Percentiles rank a stretch among this genome's conserved stretches.
These are phyloP conservation scores for Semotilus atromaculatus DNA, from an alignment of 2,797 vertebrate species.

Conservation along the genomic window DNA sequence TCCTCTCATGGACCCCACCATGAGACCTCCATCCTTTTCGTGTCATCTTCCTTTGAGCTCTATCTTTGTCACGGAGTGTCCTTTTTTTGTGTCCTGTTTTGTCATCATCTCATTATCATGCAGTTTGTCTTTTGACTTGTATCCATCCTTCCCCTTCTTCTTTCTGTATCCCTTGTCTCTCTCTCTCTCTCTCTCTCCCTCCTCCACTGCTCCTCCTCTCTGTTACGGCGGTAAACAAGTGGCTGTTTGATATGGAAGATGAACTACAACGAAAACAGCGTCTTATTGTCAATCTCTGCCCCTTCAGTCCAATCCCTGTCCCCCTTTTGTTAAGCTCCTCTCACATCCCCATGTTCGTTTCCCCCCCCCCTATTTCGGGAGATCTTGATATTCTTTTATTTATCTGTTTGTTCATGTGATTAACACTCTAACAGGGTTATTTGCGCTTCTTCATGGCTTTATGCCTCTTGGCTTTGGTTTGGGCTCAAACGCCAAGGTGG, in stretches of 20 bases:
- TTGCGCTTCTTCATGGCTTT: constrained; percentile 83
- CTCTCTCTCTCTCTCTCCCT: constrained; percentile 46
- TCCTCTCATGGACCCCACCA: constrained; percentile 68
- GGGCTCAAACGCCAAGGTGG: constrained; percentile 87
- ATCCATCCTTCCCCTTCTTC: constrained; percentile 36
- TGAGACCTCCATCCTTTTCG: constrained; percentile 52
- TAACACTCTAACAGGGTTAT: constrained; percentile 88
- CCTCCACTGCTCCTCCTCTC: constrained; percentile 53
- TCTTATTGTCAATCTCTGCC: constrained; percentile 60
- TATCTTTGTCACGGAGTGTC: constrained; percentile 41
- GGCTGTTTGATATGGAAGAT: constrained; percentile 77
- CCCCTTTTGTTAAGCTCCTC: constrained; percentile 23
- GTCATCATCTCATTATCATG: constrained; percentile 58
- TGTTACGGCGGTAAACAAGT: constrained; percentile 67
- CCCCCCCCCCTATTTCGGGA: constrained; percentile 45
- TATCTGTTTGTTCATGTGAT: constrained; percentile 67
- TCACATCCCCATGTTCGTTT: constrained; percentile 44
- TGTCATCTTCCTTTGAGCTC: constrained; percentile 42
- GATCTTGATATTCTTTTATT: constrained; percentile 55
- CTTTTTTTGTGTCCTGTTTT: constrained; percentile 32
- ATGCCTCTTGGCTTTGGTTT: constrained; percentile 86
- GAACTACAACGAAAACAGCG: constrained; percentile 67
- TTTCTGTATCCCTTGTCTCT: constrained; percentile 9
- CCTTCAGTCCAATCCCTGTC: constrained; percentile 37
- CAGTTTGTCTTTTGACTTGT: constrained; percentile 61